phyloP scores from a whole-genome alignment of 2,888 invertebrate species.

The Dryobotodes eremita region DNA sequence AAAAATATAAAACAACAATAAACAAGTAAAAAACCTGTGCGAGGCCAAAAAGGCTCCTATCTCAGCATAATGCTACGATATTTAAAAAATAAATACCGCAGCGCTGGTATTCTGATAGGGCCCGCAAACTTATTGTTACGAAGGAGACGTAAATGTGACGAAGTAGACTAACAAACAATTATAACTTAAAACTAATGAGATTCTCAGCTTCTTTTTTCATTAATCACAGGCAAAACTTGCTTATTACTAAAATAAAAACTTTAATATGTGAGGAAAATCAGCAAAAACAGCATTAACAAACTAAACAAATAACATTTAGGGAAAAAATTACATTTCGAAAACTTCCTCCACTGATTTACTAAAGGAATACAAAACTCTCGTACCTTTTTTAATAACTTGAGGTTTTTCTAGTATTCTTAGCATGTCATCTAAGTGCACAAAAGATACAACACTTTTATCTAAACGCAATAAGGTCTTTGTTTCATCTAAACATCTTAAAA shows the following conservation, averaged over 20 bases:
- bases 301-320: slow-evolving; percentile 34
- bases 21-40: too few relatives aligned
- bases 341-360: slow-evolving; percentile 39
- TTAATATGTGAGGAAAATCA: slow-evolving; percentile 39
- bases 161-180: slow-evolving; percentile 39
- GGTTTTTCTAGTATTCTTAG: slow-evolving; percentile 33
- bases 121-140: slow-evolving; percentile 42
- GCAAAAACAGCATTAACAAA: slow-evolving; percentile 41
- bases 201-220: slow-evolving; percentile 41
- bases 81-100: too few relatives aligned
- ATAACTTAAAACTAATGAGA: slow-evolving; percentile 40
- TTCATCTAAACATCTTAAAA: slow-evolving; percentile 43
- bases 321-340: slow-evolving; percentile 36
- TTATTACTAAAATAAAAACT: slow-evolving; percentile 38
- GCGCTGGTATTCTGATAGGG: too few relatives aligned
- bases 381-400: slow-evolving; percentile 39
- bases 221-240: slow-evolving; percentile 39
- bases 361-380: slow-evolving; percentile 40
- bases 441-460: slow-evolving; percentile 43
- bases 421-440: slow-evolving; percentile 41
- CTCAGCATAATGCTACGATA: too few relatives aligned
- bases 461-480: slow-evolving; percentile 44
- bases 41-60: too few relatives aligned
- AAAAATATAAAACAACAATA: too few relatives aligned
- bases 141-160: slow-evolving; percentile 43